Evolutionary conservation across 2,113 vertebrate species (phyloP).

Genomic region (Plecturocebus donacophilus): DNA sequence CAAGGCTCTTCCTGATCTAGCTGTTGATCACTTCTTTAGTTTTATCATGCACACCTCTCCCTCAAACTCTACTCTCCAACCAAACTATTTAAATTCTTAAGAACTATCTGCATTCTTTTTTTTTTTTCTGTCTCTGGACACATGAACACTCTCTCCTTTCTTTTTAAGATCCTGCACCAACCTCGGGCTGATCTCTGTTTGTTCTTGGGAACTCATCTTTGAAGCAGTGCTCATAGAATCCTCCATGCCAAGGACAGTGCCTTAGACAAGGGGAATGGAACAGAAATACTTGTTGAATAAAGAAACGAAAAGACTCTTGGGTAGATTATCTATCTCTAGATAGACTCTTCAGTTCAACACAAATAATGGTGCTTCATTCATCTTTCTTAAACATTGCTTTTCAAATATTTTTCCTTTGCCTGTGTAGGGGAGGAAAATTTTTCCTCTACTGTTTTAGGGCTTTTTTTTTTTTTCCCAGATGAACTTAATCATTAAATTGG

Average conservation of each 20-base stretch:
- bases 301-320: neutral
- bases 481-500: neutral
- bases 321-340: neutral
- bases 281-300: neutral
- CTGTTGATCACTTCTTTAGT: neutral
- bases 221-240: neutral
- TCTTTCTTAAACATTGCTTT: constrained; percentile 1
- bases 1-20: neutral
- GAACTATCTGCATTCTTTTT: neutral
- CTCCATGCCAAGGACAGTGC: neutral
- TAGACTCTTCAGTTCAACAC: neutral
- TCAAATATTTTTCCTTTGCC: neutral
- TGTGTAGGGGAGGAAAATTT: neutral
- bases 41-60: neutral
- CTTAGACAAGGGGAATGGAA: neutral
- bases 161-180: neutral
- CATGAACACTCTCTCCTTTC: neutral
- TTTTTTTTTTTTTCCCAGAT: neutral
- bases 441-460: neutral
- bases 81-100: neutral
- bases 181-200: neutral
- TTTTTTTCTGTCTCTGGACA: neutral
- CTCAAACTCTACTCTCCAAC: neutral
- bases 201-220: neutral
- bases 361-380: neutral